Evolutionary conservation across 2,888 invertebrate genomes (phyloP), one percentile per base, ranked within the genome.

Genomic region (Himalopsyche tibetana): DNA sequence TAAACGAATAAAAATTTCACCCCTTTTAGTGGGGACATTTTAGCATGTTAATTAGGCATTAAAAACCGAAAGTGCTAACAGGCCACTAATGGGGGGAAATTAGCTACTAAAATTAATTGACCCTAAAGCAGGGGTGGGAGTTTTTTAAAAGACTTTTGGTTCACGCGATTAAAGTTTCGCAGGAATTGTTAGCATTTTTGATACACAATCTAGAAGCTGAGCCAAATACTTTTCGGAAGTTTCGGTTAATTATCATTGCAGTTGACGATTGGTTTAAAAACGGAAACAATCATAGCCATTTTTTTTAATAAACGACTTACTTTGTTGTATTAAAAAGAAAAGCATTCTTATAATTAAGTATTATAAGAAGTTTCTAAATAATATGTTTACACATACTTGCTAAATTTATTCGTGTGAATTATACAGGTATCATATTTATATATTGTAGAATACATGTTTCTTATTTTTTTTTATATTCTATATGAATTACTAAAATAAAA

Each of bases 21-120:
- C 74, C 36, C 36, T 74, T 74, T 74, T 38, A 74, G 38, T 15
- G 15, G 12, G 12, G 12, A 36, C 74, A 74, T 12, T 36, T 74
- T 38, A 38, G 28, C 12, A 74, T 74, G 38, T 74, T 74, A 74
- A 74, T 38, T 74, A 74, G 74, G 74, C 36, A 36, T 74, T 74
- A 5, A 38, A 74, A 74, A 74, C 38, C 74, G 15, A 74, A 74
- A 74, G 74, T 74, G 74, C 74, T 74, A 74, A 74, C 74, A 74
- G 36, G 74, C 74, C 36, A 74, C 74, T 74, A 74, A 74, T 74
- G 36, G 74, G 74, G 12, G 12, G 36, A 74, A 74, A 74, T 74
- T 74, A 74, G 74, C 12, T 74, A 74, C 74, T n/a, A 36, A 63
- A 74, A 74, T 74, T 74, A 74, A 74, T 74, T 74, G 74, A 74